Conservation (phyloP, 1,140 invertebrate species). For the Zaprionus africanus region DNA sequence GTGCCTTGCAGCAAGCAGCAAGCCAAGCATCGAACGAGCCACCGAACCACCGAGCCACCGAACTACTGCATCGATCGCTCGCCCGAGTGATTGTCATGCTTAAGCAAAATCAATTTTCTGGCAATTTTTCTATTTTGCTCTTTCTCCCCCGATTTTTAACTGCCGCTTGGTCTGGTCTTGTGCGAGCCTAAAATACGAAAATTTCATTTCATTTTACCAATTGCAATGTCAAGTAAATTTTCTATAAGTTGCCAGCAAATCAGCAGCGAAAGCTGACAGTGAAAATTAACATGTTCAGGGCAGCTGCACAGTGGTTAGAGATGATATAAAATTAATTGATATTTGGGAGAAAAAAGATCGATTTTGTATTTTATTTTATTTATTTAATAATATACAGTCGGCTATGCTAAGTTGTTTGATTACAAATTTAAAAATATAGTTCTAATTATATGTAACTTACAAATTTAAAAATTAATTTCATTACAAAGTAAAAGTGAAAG, state of each 20-base stretch:
- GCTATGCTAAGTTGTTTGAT: no score
- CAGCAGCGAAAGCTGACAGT: conserved; percentile 40
- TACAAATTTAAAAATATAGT: no score
- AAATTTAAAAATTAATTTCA: no score
- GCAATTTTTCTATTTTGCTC: conserved; percentile 38
- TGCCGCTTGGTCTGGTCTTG: background rate
- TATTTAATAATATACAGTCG: no score
- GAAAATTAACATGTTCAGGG: conserved; percentile 47
- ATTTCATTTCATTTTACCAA: conserved; percentile 55
- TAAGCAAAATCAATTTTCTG: conserved; percentile 76
- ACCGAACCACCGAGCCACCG: conserved; percentile 1
- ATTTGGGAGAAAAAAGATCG: background rate
- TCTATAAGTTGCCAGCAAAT: conserved; percentile 2
- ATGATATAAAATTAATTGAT: background rate
- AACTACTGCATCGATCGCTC: conserved; percentile 27
- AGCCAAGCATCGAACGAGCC: conserved; percentile 6
- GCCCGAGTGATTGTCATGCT: conserved; percentile 73
- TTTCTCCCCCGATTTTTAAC: background rate
- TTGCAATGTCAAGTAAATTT: conserved; percentile 60
- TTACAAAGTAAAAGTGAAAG: no score
- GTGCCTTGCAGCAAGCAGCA: conserved; percentile 64
- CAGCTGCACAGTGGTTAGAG: conserved; percentile 9
- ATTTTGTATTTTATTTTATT: no score
- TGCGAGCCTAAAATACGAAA: conserved; percentile 37
- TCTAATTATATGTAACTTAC: no score